Evolutionary conservation across 2,113 vertebrate species (phyloP).

Genomic region (Ophthalmolycus amberensis): DNA sequence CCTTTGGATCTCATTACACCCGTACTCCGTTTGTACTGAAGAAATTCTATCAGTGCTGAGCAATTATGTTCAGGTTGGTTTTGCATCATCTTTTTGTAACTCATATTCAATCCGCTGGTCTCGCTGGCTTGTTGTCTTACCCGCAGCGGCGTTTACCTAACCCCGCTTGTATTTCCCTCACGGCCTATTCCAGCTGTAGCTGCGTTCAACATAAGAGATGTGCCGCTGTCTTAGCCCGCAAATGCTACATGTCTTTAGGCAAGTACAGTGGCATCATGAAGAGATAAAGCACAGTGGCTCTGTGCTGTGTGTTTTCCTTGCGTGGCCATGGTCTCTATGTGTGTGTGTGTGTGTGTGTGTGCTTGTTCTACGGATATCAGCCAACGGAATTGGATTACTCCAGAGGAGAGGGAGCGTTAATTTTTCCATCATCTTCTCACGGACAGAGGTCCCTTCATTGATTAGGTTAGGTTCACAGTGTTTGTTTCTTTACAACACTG

Average conservation of each 20-base stretch:
- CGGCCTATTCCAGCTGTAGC: conserved; percentile 38
- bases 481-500: conserved; percentile 31
- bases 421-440: conserved; percentile 62
- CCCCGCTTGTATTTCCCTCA: conserved; percentile 45
- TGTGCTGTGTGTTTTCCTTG: conserved; percentile 34
- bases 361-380: conserved; percentile 67
- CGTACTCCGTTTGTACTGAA: conserved; percentile 65
- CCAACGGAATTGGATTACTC: conserved; percentile 65
- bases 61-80: conserved; percentile 65
- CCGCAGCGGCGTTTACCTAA: conserved; percentile 46
- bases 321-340: conserved; percentile 40
- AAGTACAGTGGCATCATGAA: conserved; percentile 35
- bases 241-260: conserved; percentile 54
- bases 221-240: conserved; percentile 35
- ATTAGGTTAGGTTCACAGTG: conserved; percentile 58
- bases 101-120: conserved; percentile 47
- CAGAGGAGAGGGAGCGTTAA: conserved; percentile 51
- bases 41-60: conserved; percentile 71
- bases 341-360: conserved; percentile 35
- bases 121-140: conserved; percentile 18
- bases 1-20: conserved; percentile 77
- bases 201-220: conserved; percentile 40
- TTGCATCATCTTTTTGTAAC: conserved; percentile 54
- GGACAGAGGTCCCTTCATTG: conserved; percentile 61
- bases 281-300: conserved; percentile 42